These are phyloP conservation scores for Pelusios castaneus DNA, from an alignment of 2,113 vertebrate genomes.

Conservation along the genomic window DNA sequence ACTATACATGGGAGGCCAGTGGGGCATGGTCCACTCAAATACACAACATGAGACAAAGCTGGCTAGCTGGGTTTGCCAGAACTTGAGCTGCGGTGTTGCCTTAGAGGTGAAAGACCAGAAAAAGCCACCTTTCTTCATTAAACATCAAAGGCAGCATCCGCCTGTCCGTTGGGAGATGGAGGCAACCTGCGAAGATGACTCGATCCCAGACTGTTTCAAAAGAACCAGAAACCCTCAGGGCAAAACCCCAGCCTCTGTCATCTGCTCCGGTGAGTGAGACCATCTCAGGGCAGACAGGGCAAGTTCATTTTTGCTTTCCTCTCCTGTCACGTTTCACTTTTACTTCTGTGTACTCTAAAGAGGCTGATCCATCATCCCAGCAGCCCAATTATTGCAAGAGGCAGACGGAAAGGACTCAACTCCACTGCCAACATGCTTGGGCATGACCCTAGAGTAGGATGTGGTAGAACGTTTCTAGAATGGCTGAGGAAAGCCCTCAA, in stretches of 20 bases:
- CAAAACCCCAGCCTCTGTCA: not conserved
- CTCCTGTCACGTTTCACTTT: not conserved
- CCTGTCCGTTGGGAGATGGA: constrained; percentile 33
- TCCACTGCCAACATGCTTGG: not conserved
- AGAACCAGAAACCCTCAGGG: fast-evolving
- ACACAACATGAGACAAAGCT: not conserved
- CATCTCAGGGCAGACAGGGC: not conserved
- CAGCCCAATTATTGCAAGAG: not conserved
- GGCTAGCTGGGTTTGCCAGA: constrained; percentile 29
- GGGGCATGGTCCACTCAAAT: constrained; percentile 14
- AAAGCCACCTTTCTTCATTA: fast-evolving
- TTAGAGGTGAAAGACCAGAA: fast-evolving
- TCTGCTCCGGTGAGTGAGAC: constrained; percentile 72
- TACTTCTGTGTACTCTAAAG: not conserved
- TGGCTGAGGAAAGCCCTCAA: not conserved
- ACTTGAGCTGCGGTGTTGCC: constrained; percentile 14
- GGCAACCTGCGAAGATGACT: fast-evolving
- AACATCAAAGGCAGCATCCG: not conserved
- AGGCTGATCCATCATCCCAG: not conserved
- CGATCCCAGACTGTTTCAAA: constrained; percentile 35
- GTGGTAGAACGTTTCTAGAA: not conserved
- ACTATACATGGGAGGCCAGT: constrained; percentile 40
- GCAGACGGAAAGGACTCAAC: not conserved
- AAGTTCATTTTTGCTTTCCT: not conserved
- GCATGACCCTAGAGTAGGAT: not conserved